Percentiles rank a stretch among this genome's conserved stretches.
phyloP scores from a whole-genome alignment of 2,888 invertebrate genomes.

The Tromatobia lineatoria region DNA sequence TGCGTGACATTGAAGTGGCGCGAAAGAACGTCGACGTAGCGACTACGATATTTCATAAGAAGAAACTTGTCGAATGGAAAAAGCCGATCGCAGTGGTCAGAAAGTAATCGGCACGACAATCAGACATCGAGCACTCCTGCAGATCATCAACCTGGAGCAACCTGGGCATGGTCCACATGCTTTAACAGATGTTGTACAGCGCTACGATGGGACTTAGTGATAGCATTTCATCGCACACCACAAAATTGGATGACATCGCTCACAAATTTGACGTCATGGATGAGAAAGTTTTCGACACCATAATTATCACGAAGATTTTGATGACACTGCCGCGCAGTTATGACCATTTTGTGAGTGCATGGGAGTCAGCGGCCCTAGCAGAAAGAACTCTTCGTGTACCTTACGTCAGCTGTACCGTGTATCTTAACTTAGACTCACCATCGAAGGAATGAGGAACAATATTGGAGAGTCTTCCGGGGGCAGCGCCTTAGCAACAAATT shows the following conservation, averaged over 20 bases:
- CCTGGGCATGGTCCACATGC: slow-evolving; percentile 53
- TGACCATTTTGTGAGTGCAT: slow-evolving; percentile 72
- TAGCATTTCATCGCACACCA: slow-evolving; percentile 70
- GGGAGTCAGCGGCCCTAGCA: slow-evolving; percentile 43
- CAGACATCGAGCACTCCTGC: slow-evolving; percentile 68
- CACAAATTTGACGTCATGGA: slow-evolving; percentile 50
- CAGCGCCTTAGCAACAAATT: slow-evolving; percentile 12
- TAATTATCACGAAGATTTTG: slow-evolving; percentile 56
- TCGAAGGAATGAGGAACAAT: slow-evolving; percentile 48
- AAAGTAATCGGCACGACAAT: slow-evolving; percentile 73
- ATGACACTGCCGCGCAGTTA: slow-evolving; percentile 68
- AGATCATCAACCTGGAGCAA: slow-evolving; percentile 73
- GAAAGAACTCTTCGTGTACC: slow-evolving; percentile 32
- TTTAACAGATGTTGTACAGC: slow-evolving; percentile 49
- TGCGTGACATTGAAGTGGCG: slow-evolving; percentile 29
- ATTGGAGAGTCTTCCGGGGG: not conserved
- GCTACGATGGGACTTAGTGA: slow-evolving; percentile 59
- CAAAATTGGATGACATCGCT: slow-evolving; percentile 68
- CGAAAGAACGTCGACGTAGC: slow-evolving; percentile 20
- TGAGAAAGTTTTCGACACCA: slow-evolving; percentile 52
- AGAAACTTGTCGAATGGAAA: slow-evolving; percentile 60
- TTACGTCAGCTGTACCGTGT: too few species aligned
- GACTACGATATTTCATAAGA: not conserved
- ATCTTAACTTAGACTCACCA: slow-evolving; percentile 32
- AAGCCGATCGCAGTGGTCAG: slow-evolving; percentile 71